Percentiles rank a stretch among this genome's conserved stretches.
These are phyloP conservation scores for Drosophila biarmipes DNA, from an alignment of 1,140 invertebrate species.

Conservation along the genomic window DNA sequence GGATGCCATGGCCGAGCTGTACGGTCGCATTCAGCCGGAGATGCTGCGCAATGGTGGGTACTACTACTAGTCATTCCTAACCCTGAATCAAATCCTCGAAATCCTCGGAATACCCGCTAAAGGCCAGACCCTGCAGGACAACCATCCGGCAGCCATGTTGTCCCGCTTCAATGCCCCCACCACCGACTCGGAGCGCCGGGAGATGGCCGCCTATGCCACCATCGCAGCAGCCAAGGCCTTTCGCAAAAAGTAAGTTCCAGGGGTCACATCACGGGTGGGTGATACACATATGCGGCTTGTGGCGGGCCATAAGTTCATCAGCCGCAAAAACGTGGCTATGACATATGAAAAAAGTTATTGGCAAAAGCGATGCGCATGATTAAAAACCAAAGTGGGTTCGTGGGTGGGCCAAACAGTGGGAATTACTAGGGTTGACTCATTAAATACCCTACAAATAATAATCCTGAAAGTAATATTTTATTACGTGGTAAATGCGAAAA, in stretches of 20 bases:
- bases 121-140: conserved; percentile 75
- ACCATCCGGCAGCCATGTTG: conserved; percentile 81
- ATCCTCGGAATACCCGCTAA: conserved; percentile 26
- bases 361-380: conserved; percentile 47
- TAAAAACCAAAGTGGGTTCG: conserved; percentile 51
- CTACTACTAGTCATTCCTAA: neutral
- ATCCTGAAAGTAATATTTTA: neutral
- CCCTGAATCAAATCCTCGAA: conserved; percentile 21
- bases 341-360: conserved; percentile 65
- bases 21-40: conserved; percentile 76
- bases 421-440: neutral
- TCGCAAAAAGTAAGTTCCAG: conserved; percentile 78
- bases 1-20: conserved; percentile 79
- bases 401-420: conserved; percentile 1
- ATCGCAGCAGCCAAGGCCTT: conserved; percentile 81
- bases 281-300: neutral
- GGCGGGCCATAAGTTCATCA: conserved; percentile 33
- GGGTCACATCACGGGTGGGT: too few species aligned
- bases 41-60: conserved; percentile 80
- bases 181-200: conserved; percentile 56
- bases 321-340: conserved; percentile 41
- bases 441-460: neutral
- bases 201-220: conserved; percentile 83
- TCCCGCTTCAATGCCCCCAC: conserved; percentile 79
- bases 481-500: too few species aligned